Conservation (phyloP, 1,140 invertebrate species). For the Megalopta genalis region DNA sequence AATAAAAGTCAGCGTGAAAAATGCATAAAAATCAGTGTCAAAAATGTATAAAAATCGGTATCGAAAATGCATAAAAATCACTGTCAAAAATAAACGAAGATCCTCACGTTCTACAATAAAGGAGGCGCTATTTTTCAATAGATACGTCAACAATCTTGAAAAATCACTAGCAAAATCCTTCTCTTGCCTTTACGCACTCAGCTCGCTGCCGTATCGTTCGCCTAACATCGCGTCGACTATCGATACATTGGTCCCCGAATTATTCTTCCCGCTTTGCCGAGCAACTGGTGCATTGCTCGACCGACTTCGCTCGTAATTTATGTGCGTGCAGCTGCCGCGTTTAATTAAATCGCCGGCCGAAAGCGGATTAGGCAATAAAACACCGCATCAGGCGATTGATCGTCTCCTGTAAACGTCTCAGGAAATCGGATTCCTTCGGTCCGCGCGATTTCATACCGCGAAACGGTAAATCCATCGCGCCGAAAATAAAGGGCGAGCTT, state of each 20-base stretch:
- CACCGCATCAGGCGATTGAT: no score
- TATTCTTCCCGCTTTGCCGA: neutral
- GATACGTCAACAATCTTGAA: no score
- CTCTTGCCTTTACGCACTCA: no score
- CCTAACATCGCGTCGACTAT: neutral
- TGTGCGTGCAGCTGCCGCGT: neutral
- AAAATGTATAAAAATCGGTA: no score
- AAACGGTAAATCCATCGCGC: neutral
- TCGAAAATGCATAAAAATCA: no score
- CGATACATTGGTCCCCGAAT: neutral
- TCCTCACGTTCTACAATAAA: no score
- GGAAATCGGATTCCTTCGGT: neutral
- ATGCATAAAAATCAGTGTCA: no score
- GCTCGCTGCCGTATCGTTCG: no score
- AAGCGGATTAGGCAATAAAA: slow-evolving; percentile 8
- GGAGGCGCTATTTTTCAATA: neutral
- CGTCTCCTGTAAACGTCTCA: neutral
- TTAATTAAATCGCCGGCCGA: slow-evolving; percentile 4
- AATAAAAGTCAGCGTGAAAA: no score
- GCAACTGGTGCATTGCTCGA: neutral
- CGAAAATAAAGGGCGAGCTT: no score
- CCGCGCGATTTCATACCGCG: neutral
- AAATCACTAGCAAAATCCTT: no score
- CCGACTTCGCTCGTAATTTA: neutral
- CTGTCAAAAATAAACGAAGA: no score